Evolutionary conservation across 2,888 invertebrate species (phyloP).

Genomic region (Hedya salicella): DNA sequence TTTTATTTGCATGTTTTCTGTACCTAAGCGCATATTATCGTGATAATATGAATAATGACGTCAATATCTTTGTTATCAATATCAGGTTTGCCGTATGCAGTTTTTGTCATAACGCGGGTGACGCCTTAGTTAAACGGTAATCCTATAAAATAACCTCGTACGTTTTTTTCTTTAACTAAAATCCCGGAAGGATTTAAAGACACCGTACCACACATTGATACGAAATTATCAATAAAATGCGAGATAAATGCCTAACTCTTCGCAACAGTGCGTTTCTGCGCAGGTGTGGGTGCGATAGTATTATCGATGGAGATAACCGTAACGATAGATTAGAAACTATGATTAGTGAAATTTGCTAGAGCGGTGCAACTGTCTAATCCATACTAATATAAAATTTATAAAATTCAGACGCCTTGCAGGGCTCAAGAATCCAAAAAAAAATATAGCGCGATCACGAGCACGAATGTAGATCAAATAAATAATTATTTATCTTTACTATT

Average conservation of each 20-base stretch:
- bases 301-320: slow-evolving; percentile 48
- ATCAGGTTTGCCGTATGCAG: neutral
- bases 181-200: neutral
- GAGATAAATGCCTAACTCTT: slow-evolving; percentile 15
- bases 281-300: slow-evolving; percentile 29
- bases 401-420: too few species aligned
- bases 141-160: neutral
- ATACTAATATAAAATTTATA: too few species aligned
- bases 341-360: slow-evolving; percentile 33
- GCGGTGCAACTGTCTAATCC: neutral
- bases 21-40: neutral
- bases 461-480: too few species aligned
- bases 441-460: too few species aligned
- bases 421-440: too few species aligned
- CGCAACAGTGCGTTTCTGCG: neutral
- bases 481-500: too few species aligned
- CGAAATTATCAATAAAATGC: slow-evolving; percentile 18
- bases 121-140: neutral
- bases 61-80: neutral
- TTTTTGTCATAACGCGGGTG: neutral
- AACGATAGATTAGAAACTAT: slow-evolving; percentile 50
- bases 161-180: too few species aligned
- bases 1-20: neutral
- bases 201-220: neutral
- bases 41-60: neutral